Conservation (phyloP, 2,888 invertebrate genomes). For the Synergus gifuensis region DNA sequence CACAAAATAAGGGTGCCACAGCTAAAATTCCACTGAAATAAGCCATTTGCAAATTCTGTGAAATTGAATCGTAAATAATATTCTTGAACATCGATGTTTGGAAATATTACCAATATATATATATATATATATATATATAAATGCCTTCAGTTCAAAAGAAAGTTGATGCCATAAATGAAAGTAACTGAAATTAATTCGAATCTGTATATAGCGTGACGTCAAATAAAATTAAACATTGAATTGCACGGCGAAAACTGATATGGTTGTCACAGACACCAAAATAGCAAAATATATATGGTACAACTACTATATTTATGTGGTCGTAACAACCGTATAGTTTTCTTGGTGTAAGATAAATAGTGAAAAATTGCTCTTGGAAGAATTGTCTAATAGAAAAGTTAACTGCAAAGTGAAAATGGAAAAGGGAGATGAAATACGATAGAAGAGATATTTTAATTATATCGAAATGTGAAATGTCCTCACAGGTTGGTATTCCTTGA, state of each 20-base stretch:
- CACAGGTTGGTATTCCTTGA: slow-evolving; percentile 11
- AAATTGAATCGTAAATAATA: too few relatives aligned
- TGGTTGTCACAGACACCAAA: too few relatives aligned
- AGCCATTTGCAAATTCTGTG: too few relatives aligned
- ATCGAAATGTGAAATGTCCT: slow-evolving; percentile 28
- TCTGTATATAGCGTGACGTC: not conserved
- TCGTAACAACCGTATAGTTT: too few relatives aligned
- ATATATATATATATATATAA: too few relatives aligned
- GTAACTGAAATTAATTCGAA: not conserved
- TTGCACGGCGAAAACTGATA: not conserved
- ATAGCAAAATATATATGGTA: too few relatives aligned
- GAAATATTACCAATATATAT: too few relatives aligned
- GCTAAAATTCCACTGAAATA: too few relatives aligned
- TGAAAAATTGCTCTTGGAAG: not conserved
- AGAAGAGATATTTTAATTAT: slow-evolving; percentile 30
- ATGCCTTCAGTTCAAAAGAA: not conserved
- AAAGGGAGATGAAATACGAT: not conserved
- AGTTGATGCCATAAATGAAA: not conserved
- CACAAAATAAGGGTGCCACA: too few relatives aligned
- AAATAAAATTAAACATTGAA: slow-evolving; percentile 13
- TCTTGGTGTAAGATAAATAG: not conserved
- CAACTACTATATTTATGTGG: too few relatives aligned
- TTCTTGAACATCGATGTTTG: too few relatives aligned
- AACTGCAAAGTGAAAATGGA: slow-evolving; percentile 15
- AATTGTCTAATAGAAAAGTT: slow-evolving; percentile 13